phyloP scores from a whole-genome alignment of 2,113 vertebrate genomes.

The Peromyscus leucopus region DNA sequence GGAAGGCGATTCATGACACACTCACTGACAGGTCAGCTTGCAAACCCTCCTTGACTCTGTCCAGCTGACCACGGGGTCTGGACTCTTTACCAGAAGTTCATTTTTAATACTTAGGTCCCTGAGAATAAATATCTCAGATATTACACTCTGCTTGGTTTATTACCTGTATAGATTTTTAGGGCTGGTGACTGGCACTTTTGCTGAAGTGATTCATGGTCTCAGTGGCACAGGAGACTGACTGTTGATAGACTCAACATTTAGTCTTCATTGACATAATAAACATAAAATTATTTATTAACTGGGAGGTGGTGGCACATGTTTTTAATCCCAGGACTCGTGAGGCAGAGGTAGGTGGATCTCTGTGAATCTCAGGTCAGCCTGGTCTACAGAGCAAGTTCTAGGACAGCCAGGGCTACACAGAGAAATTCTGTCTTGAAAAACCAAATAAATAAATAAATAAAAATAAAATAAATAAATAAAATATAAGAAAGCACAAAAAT shows the following conservation, averaged over 20 bases:
- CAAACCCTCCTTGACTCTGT: neutral
- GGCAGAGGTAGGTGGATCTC: neutral
- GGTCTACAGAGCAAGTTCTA: neutral
- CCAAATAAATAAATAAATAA: neutral
- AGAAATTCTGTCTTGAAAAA: neutral
- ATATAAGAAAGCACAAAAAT: neutral
- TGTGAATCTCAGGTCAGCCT: neutral
- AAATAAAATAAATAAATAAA: neutral
- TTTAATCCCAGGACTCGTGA: neutral
- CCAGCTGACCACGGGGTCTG: neutral
- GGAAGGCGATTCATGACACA: neutral
- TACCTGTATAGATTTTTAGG: neutral
- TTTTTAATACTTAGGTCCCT: neutral
- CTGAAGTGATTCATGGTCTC: neutral
- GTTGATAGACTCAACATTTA: neutral
- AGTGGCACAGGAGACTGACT: neutral
- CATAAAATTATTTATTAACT: neutral
- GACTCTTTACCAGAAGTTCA: neutral
- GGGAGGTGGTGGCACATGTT: neutral
- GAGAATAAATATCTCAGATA: slow-evolving; percentile 16
- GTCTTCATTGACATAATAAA: neutral
- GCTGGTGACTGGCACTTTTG: neutral
- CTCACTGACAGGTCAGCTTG: neutral
- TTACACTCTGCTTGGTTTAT: neutral
- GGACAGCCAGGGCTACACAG: neutral